Percentiles rank a stretch among this genome's conserved stretches.
phyloP scores from a whole-genome alignment of 1,140 invertebrate genomes.

The Pachyrhynchus sulphureomaculatus region DNA sequence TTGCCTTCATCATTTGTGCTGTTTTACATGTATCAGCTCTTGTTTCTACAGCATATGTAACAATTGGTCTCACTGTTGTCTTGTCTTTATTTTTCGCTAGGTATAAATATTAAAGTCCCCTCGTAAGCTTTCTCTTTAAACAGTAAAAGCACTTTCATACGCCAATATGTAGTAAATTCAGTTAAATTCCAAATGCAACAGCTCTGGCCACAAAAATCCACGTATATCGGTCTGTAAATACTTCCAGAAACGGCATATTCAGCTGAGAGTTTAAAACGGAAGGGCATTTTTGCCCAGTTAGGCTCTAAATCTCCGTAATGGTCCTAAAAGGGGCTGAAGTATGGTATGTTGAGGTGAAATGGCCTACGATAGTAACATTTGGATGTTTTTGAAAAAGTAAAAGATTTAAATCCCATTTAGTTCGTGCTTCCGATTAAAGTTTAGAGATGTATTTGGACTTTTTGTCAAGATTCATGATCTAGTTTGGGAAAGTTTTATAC shows the following conservation, averaged over 20 bases:
- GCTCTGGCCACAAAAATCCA: slow-evolving; percentile 12
- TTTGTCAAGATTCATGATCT: too few species aligned
- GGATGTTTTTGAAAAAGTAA: background rate
- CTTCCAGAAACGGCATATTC: slow-evolving; percentile 5
- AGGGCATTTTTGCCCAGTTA: slow-evolving; percentile 1
- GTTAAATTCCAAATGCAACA: slow-evolving; percentile 6
- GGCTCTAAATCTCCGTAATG: slow-evolving; percentile 1
- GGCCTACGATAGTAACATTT: background rate
- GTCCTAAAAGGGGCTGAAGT: slow-evolving; percentile 2
- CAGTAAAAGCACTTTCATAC: too few species aligned
- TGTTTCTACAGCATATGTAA: too few species aligned
- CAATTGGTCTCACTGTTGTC: too few species aligned
- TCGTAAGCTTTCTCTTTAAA: too few species aligned
- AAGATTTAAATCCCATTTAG: background rate
- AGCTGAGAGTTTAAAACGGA: slow-evolving; percentile 11
- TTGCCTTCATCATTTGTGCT: too few species aligned
- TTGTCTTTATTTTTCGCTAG: too few species aligned
- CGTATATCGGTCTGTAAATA: slow-evolving; percentile 19
- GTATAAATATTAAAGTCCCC: too few species aligned
- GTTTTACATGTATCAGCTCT: too few species aligned
- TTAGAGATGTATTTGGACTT: too few species aligned
- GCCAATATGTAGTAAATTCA: slow-evolving; percentile 15
- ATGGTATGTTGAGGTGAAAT: background rate
- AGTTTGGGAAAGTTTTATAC: too few species aligned
- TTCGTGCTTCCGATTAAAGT: too few species aligned